Percentiles rank a stretch among this genome's conserved stretches.
These are phyloP conservation scores for Stictocephala bisonia DNA, from an alignment of 2,888 invertebrate genomes.

Conservation along the genomic window DNA sequence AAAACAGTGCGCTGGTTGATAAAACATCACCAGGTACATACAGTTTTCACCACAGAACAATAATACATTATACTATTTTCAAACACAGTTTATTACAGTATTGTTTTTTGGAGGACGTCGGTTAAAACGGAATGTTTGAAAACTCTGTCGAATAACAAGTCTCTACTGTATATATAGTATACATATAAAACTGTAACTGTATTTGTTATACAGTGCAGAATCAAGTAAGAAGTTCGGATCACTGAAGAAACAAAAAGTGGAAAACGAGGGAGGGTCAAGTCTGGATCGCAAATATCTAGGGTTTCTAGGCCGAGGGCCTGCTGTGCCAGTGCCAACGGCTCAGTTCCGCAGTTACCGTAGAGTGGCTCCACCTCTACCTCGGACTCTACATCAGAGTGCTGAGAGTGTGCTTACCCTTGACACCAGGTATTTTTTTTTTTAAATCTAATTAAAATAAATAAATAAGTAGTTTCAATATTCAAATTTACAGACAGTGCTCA, in stretches of 20 bases:
- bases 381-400: slow-evolving; percentile 53
- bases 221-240: slow-evolving; percentile 70
- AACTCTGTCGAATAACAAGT: no score
- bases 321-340: slow-evolving; percentile 80
- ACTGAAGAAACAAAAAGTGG: slow-evolving; percentile 75
- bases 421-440: no score
- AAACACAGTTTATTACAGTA: no score
- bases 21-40: no score
- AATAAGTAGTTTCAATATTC: no score
- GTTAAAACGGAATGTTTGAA: no score
- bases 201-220: slow-evolving; percentile 14
- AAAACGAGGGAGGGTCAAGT: slow-evolving; percentile 66
- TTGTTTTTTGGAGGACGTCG: no score
- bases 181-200: neutral
- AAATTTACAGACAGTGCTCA: no score
- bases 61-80: no score
- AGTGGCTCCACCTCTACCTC: slow-evolving; percentile 68
- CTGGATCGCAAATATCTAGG: slow-evolving; percentile 77
- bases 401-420: slow-evolving; percentile 48
- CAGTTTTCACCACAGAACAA: no score
- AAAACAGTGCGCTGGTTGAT: no score
- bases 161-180: neutral
- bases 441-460: no score
- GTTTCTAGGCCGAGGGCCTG: slow-evolving; percentile 69
- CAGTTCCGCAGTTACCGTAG: slow-evolving; percentile 81